Evolutionary conservation across 2,113 vertebrate species (phyloP), one percentile per base, ranked within the genome.

Genomic region (Saguinus midas): DNA sequence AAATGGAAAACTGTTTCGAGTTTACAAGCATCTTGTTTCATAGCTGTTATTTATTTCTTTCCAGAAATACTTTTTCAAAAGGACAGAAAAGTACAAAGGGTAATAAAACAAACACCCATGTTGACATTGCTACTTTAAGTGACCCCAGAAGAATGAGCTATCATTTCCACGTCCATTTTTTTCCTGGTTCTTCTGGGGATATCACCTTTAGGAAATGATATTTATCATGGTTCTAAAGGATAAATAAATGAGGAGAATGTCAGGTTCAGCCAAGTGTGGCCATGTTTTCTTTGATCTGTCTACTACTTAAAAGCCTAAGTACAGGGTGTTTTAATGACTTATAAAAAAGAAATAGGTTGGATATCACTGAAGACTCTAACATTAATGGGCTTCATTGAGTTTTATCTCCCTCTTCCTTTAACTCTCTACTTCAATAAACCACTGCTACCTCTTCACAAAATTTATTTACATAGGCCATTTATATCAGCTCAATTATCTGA

Each of bases 291-390:
- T 14, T 82, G 64, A 66, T 93, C 0, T 90, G 48, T 91, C 58
- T 87, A 58, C 93, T 96, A 90, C 48, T 94, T 91, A 89, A 86
- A 96, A 27, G 45, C 52, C 6, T 64, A 20, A 90, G 78, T 83
- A 94, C 17, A 82, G 75, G 90, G 91, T 66, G 66, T 85, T 40
- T 95, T 97, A 97, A 95, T 96, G 85, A 96, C 72, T 94, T 97
- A 88, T 61, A 32, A 87, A 96, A 96, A 88, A 83, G 85, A 91
- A 97, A 96, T 84, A 48, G 90, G 6, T 52, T 64, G 55, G 93
- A 87, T 94, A 93, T 85, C 85, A 64, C 29, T 96, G 61, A 87
- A 82, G 96, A 95, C 96, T 97, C 94, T 96, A 97, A 97, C 89
- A 93, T 32, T 79, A 87, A 20, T 86, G 61, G 72, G n/a, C 11